Base-by-base conservation (phyloP, 2,888 invertebrate species). In the Hydriomena furcata region DNA sequence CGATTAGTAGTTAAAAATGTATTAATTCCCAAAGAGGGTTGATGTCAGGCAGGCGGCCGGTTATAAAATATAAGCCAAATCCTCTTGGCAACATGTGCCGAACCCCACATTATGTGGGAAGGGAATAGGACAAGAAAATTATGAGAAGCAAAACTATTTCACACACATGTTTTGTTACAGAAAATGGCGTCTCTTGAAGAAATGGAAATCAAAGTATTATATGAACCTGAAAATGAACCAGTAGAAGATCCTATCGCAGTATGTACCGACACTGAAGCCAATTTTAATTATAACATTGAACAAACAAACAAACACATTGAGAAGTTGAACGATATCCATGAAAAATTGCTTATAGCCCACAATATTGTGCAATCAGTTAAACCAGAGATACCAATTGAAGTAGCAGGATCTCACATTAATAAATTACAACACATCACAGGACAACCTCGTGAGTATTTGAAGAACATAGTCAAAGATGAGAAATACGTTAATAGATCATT, bases 401-500 rank as follows among this genome's bases (percentile, higher is more conserved):
- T 36, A 6, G 7, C 27, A 1, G 7, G 8, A 5, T 7, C 11
- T 0, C 12, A 5, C 3, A 2, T 30, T 12, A 7, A 36, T 4
- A 24, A 25, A 13, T 12, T 51, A 10, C 25, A 25, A 6, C 21
- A 41, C 8, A 36, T 20, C 8, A 51, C 51, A 2, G 45, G 45
- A 8, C 13, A 28, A 13, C 25, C 24, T 13, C 1, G 8, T 5
- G 1, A 35, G 5, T 41, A 51, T n/a, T 31, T 51, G 7, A n/a
- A 10, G 1, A 13, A 25, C n/a, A n/a, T 36, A 3, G 3, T 43
- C 1, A 13, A 11, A 1, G 7, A 17, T 1, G 25, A 31, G n/a
- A 42, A 25, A 20, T 12, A 3, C n/a, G 41, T 34, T 5, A 43
- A 42, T 7, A 53, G 35, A 17, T 44, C 58, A 8, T 34, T 61